Evolutionary conservation across 1,140 invertebrate species (phyloP).

Genomic region (Drosophila arawakana): DNA sequence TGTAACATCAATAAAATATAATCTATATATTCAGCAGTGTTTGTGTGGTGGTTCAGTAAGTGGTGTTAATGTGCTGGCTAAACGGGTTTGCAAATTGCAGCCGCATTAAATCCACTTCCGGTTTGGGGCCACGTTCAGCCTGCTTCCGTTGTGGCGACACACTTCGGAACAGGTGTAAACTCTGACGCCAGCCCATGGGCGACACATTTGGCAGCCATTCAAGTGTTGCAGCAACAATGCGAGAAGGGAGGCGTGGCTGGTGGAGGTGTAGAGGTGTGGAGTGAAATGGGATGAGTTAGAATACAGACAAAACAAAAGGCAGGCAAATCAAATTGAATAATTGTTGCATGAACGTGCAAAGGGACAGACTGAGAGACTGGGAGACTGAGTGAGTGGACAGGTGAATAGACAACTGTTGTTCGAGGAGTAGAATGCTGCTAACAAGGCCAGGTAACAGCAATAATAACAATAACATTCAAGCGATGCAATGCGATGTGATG

Average conservation of each 20-base stretch:
- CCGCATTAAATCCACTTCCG: constrained; percentile 77
- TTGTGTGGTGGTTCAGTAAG: neutral
- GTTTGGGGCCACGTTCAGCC: constrained; percentile 27
- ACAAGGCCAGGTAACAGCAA: constrained; percentile 61
- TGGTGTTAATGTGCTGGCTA: constrained; percentile 64
- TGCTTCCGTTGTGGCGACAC: constrained; percentile 55
- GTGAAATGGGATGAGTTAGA: neutral
- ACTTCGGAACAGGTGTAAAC: constrained; percentile 66
- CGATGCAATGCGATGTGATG: constrained; percentile 31
- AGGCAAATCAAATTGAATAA: constrained; percentile 80
- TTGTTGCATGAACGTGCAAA: constrained; percentile 60
- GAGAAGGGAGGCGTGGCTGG: too few relatives aligned
- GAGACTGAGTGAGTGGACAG: constrained; percentile 12
- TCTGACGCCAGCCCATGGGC: constrained; percentile 69
- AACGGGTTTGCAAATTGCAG: constrained; percentile 68
- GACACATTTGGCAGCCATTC: constrained; percentile 78
- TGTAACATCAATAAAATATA: constrained; percentile 46
- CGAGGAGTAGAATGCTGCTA: constrained; percentile 39
- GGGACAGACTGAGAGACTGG: constrained; percentile 3
- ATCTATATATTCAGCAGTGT: constrained; percentile 15
- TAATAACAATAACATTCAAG: constrained; percentile 58
- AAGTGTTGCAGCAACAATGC: constrained; percentile 72
- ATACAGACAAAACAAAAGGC: constrained; percentile 27
- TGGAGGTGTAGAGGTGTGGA: constrained; percentile 6
- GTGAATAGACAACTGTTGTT: constrained; percentile 37